Percentiles rank a stretch among this genome's conserved stretches.
phyloP scores from a whole-genome alignment of 2,888 invertebrate genomes.

The Spilosoma lubricipeda region DNA sequence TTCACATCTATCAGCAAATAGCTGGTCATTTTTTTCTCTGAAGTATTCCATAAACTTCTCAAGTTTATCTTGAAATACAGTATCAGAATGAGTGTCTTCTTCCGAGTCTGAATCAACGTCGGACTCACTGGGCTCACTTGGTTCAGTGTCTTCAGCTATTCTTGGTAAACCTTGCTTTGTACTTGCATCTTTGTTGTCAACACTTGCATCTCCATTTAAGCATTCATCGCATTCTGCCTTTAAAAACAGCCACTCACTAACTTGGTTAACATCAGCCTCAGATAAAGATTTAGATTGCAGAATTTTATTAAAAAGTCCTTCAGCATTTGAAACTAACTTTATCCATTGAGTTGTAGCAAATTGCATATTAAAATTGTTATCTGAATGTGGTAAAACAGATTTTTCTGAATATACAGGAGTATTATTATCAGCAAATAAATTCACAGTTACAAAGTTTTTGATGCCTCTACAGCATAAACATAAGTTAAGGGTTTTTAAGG shows the following conservation, averaged over 20 bases:
- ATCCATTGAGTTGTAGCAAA: constrained; percentile 94
- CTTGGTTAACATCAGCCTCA: constrained; percentile 90
- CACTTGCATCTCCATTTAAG: constrained; percentile 85
- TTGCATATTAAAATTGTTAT: constrained; percentile 89
- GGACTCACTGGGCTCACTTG: constrained; percentile 87
- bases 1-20: constrained; percentile 87
- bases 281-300: constrained; percentile 89
- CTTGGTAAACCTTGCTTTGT: constrained; percentile 80
- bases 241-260: constrained; percentile 92
- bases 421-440: constrained; percentile 89
- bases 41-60: constrained; percentile 91
- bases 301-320: constrained; percentile 92
- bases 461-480: constrained; percentile 89
- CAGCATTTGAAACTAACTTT: constrained; percentile 93
- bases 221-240: constrained; percentile 96
- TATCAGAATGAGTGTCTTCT: constrained; percentile 86
- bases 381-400: constrained; percentile 62
- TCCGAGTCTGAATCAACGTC: constrained; percentile 88
- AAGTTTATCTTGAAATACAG: constrained; percentile 90
- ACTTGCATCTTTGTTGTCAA: constrained; percentile 76
- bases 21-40: constrained; percentile 89
- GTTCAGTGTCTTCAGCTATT: constrained; percentile 85
- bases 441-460: constrained; percentile 90
- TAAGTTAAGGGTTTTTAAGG: constrained; percentile 89
- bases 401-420: constrained; percentile 84